phyloP scores from a whole-genome alignment of 2,888 invertebrate genomes.

The Teleogryllus oceanicus region DNA sequence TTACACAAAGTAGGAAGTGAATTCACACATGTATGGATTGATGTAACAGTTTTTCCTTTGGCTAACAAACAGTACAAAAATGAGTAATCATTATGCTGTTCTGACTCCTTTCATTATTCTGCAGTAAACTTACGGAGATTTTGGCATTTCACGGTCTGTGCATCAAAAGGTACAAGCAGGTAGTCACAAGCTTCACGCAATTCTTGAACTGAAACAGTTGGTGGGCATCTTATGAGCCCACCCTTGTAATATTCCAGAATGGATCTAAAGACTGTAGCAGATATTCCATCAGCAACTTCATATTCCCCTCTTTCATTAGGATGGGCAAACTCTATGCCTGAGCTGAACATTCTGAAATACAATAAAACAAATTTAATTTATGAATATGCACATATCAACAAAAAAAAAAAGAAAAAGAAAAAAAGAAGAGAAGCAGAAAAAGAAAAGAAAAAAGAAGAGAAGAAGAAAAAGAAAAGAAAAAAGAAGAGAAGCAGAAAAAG shows the following conservation, averaged over 20 bases:
- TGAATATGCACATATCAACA: not conserved
- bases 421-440: not conserved
- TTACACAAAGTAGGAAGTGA: no score
- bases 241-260: constrained; percentile 93
- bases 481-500: not conserved
- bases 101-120: no score
- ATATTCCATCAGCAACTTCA: constrained; percentile 95
- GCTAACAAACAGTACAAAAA: no score
- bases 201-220: constrained; percentile 93
- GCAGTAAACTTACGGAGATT: constrained; percentile 73
- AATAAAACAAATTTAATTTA: not conserved
- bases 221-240: constrained; percentile 90
- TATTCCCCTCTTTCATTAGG: constrained; percentile 96
- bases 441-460: not conserved
- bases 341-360: constrained; percentile 81
- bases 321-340: constrained; percentile 84
- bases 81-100: no score
- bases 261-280: constrained; percentile 89
- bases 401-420: not conserved
- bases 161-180: constrained; percentile 94
- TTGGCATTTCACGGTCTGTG: constrained; percentile 90
- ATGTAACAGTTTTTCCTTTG: no score
- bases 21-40: no score
- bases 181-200: constrained; percentile 98
- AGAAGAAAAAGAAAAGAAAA: not conserved